Percentiles rank a stretch among this genome's conserved stretches.
These are phyloP conservation scores for Physocephala rufipes DNA, from an alignment of 2,888 invertebrate species.

Conservation along the genomic window DNA sequence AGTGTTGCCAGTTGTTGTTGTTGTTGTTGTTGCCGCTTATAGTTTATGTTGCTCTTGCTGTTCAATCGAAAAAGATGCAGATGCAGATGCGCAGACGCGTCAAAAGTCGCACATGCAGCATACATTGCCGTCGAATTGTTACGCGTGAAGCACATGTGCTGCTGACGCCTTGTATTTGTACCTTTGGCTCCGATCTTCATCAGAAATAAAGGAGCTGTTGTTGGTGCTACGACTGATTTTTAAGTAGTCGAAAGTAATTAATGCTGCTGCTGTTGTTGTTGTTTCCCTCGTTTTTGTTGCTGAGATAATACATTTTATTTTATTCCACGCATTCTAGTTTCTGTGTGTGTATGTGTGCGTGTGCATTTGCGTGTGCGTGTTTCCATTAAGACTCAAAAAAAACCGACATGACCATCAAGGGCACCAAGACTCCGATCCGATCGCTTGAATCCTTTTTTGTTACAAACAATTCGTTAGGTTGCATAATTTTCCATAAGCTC, in stretches of 20 bases:
- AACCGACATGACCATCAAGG: too few species aligned
- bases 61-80: not conserved
- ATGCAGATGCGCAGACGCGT: conserved; percentile 19
- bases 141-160: not conserved
- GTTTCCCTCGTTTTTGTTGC: not conserved
- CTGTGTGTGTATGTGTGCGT: conserved; percentile 5
- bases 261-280: not conserved
- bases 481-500: conserved; percentile 24
- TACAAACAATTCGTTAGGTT: not conserved
- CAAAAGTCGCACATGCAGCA: conserved; percentile 37
- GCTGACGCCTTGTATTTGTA: too few species aligned
- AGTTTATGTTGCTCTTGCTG: not conserved
- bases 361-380: conserved; percentile 11
- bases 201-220: conserved; percentile 24
- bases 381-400: not conserved
- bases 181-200: too few species aligned
- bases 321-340: conserved; percentile 30
- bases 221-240: conserved; percentile 48
- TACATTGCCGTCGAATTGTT: conserved; percentile 9
- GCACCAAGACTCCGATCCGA: not conserved
- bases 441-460: conserved; percentile 5
- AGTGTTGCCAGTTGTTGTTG: not conserved
- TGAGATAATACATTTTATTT: conserved; percentile 7
- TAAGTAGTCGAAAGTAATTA: conserved; percentile 53
- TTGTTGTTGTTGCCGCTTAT: not conserved